phyloP scores from a whole-genome alignment of 2,888 invertebrate genomes.

The Parascotia fuliginaria region DNA sequence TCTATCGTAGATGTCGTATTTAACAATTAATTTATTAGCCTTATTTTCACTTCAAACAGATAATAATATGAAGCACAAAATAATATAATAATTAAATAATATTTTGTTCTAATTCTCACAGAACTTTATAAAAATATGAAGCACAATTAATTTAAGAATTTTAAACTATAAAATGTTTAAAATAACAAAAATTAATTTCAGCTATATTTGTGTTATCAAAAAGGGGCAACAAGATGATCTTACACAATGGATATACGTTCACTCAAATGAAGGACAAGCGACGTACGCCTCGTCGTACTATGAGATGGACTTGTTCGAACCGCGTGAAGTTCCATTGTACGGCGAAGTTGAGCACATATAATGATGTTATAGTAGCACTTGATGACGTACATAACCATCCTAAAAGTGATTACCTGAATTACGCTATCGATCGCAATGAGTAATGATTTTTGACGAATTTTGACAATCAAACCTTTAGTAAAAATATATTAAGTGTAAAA shows the following conservation, averaged over 20 bases:
- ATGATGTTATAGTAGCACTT: neutral
- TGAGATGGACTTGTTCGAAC: slow-evolving; percentile 8
- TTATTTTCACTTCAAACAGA: no score
- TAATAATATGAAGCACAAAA: no score
- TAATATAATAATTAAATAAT: no score
- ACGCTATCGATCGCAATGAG: neutral
- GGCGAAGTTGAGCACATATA: slow-evolving; percentile 24
- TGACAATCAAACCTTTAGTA: neutral
- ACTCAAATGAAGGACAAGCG: neutral
- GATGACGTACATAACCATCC: neutral
- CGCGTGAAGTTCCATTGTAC: slow-evolving; percentile 7
- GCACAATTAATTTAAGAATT: no score
- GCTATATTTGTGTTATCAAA: slow-evolving; percentile 7
- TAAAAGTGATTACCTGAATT: neutral
- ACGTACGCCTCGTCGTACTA: neutral
- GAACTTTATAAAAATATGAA: no score
- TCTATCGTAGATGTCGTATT: no score
- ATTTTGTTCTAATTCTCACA: no score
- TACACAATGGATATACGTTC: slow-evolving; percentile 8
- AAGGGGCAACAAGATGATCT: slow-evolving; percentile 21
- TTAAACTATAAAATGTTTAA: no score
- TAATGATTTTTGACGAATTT: neutral
- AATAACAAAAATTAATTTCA: no score
- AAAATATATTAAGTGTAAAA: no score
- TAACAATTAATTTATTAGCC: no score